Evolutionary conservation across 2,113 vertebrate genomes (phyloP).

Genomic region (Paracanthobrama guichenoti): DNA sequence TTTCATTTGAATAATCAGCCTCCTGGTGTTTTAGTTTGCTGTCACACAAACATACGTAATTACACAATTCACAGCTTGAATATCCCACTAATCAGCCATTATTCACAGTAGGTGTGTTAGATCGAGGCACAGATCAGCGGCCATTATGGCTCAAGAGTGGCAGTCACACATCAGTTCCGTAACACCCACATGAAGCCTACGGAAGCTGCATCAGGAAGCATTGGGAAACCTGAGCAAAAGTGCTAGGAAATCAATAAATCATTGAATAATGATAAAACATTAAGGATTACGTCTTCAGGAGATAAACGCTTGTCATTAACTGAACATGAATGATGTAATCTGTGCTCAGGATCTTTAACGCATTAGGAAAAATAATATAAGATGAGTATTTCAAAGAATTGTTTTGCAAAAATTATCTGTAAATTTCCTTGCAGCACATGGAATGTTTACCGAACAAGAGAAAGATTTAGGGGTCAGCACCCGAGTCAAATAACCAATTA

Average conservation of each 20-base stretch:
- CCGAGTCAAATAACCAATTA: slow-evolving; percentile 37
- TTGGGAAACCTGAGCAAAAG: not conserved
- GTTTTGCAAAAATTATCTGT: not conserved
- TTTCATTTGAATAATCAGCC: slow-evolving; percentile 69
- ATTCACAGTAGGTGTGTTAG: slow-evolving; percentile 14
- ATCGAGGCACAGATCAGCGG: slow-evolving; percentile 3
- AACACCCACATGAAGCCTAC: not conserved
- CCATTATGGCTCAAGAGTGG: slow-evolving; percentile 27
- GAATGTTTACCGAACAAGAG: not conserved
- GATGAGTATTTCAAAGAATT: not conserved
- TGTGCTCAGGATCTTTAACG: not conserved
- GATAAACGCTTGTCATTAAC: not conserved
- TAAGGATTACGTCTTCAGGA: not conserved
- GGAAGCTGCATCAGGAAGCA: not conserved
- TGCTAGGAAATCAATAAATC: not conserved
- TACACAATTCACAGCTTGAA: slow-evolving; percentile 9
- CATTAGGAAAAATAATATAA: not conserved
- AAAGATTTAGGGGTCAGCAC: not conserved
- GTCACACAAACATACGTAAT: slow-evolving; percentile 3
- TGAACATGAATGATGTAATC: not conserved
- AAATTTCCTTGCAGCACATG: not conserved
- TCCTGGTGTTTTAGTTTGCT: slow-evolving; percentile 57
- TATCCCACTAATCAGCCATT: slow-evolving; percentile 13
- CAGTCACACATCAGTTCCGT: slow-evolving; percentile 5
- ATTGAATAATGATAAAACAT: not conserved